phyloP scores from a whole-genome alignment of 2,797 vertebrate species.

The Urocyon cinereoargenteus region DNA sequence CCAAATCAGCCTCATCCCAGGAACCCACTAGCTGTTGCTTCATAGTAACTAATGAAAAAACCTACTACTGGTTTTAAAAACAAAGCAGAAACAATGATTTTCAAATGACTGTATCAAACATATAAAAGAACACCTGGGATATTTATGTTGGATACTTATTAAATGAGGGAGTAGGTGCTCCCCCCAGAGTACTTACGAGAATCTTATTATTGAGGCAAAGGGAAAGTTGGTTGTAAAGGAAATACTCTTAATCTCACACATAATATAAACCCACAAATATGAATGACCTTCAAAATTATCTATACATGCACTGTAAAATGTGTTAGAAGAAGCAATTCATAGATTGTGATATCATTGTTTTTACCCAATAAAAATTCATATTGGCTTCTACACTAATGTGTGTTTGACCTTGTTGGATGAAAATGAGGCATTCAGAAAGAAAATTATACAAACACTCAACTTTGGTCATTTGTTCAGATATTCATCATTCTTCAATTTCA shows the following conservation, averaged over 20 bases:
- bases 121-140: not conserved
- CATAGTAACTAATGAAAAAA: not conserved
- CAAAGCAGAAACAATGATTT: constrained; percentile 33
- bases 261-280: constrained; percentile 52
- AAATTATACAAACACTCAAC: constrained; percentile 71
- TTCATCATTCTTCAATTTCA: constrained; percentile 74
- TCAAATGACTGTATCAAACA: not conserved
- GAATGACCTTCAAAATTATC: constrained; percentile 54
- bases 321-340: constrained; percentile 49
- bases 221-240: not conserved
- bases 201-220: not conserved
- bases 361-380: constrained; percentile 61
- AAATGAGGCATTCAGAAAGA: constrained; percentile 59
- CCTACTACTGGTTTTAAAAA: not conserved
- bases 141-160: not conserved
- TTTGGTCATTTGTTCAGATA: constrained; percentile 68
- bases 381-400: constrained; percentile 16
- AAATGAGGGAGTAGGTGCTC: not conserved
- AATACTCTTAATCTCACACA: not conserved
- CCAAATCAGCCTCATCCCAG: not conserved
- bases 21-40: not conserved
- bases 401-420: constrained; percentile 64
- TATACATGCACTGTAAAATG: not conserved
- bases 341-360: constrained; percentile 52
- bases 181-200: not conserved